phyloP scores from a whole-genome alignment of 2,797 vertebrate species.

The Vultur gryphus region DNA sequence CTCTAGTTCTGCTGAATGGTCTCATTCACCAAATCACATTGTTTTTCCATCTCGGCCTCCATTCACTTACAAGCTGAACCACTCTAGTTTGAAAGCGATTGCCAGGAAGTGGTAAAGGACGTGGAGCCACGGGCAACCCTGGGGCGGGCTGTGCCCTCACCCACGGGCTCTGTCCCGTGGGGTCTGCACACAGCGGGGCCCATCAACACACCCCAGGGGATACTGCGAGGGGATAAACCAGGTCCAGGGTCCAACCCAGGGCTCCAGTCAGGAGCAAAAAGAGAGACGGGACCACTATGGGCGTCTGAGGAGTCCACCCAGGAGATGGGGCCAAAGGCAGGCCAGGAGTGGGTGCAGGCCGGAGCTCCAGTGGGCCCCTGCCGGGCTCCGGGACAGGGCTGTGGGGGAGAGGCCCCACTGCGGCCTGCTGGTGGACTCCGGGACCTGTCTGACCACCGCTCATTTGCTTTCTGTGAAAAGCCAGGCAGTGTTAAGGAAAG shows the following conservation, averaged over 20 bases:
- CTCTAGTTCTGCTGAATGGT: not conserved
- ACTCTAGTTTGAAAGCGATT: not conserved
- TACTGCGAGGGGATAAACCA: not conserved
- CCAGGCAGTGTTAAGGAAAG: constrained; percentile 1
- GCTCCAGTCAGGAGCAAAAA: not conserved
- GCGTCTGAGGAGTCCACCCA: not conserved
- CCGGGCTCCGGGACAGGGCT: accelerated
- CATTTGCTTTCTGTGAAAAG: not conserved
- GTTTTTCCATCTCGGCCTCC: constrained; percentile 7
- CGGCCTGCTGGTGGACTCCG: accelerated
- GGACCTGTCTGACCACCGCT: accelerated
- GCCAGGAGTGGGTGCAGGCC: not conserved
- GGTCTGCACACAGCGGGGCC: accelerated
- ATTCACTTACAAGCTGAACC: constrained; percentile 4
- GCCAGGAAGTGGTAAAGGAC: not conserved
- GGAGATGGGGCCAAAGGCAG: not conserved
- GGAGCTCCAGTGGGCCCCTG: accelerated
- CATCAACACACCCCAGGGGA: not conserved
- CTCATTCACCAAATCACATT: not conserved
- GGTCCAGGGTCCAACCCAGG: too few species aligned
- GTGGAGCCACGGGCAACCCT: accelerated
- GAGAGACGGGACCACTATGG: accelerated
- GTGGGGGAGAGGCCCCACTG: accelerated
- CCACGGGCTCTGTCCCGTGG: accelerated
- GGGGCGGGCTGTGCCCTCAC: accelerated